Base-by-base conservation (phyloP, 1,140 invertebrate genomes). In the Lepidurus packardi region DNA sequence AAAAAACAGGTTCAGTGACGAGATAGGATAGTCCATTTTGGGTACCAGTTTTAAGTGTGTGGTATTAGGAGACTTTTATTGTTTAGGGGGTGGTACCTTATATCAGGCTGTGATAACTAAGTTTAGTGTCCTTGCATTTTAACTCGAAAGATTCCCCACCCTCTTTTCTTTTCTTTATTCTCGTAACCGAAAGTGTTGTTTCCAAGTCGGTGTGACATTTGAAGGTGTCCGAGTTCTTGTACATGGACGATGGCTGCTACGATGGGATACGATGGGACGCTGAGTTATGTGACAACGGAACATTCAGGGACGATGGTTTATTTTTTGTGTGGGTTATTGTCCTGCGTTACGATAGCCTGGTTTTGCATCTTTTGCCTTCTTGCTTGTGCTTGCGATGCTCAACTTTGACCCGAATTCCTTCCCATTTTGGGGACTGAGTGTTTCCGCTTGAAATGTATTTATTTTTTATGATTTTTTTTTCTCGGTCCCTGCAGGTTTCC, bases 341-440 rank as follows among this genome's bases (percentile, higher is more conserved):
- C 4, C 45, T 7, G 53, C 6, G 16, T 65, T 65, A 65, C 53
- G 53, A 65, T 21, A 13, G 7, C 53, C 8, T 65, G 53, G 53
- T 65, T 65, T 65, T 65, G 53, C 53, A 65, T 65, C 53, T 65
- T 65, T 65, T 65, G 53, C n/a, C 16, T 65, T 21, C 21, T 47
- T 16, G 45, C 16, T 21, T 4, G 13, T 21, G 53, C 21, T 65
- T 65, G 53, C 0, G 34, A 34, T 34, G 3, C n/a, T 65, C 53
- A 21, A 65, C 53, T 65, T 65, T 65, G 53, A 65, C 53, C 53
- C 53, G 53, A 13, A 65, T 65, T 65, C 21, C 9, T 65, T 7
- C 6, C 53, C 53, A 1, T 65, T 65, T 65, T 11, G 53, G 53
- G 1, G 53, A n/a, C n/a, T n/a, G n/a, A n/a, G n/a, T n/a, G n/a